Evolutionary conservation across 2,888 invertebrate genomes (phyloP), one percentile per base, ranked within the genome.

Genomic region (Cantharis rufa): DNA sequence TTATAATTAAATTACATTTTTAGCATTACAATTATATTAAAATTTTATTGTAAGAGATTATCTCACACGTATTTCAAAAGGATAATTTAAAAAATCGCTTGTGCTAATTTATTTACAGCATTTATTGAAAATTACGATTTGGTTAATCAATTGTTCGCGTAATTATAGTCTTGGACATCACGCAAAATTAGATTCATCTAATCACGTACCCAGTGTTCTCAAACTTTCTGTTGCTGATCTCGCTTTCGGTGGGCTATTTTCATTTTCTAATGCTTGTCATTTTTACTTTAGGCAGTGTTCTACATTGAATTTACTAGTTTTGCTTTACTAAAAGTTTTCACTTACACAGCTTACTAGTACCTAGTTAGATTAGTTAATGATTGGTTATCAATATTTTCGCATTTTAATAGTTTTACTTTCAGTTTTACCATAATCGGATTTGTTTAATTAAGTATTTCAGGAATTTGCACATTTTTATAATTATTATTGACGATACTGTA

Each of bases 131-230:
- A 48, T 48, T 48, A 2, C n/a, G 48, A 48, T 48, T 48, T 48
- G 1, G 48, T 48, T 48, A 48, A 48, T 48, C 48, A 48, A 48
- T 48, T 13, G 71, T 76, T 76, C 76, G 63, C 76, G 71, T 72
- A 72, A 69, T 32, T 64, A 68, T 68, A 62, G 32, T 27, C 64
- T 74, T 66, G 71, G 66, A 62, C 75, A 74, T 70, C 74, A 74
- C 74, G 74, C 74, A 74, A 69, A 74, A 70, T 74, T 28, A 28
- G 70, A 74, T 64, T 62, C 70, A 70, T 74, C 70, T 71, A 63
- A 66, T 72, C 72, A 72, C 72, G 66, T 72, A 72, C 21, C 64
- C n/a, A n/a, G 48, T 48, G n/a, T 70, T 70, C 32, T 70, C 48
- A 32, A 70, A 70, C 70, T 70, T 70, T 70, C 70, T 48, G 70